Conservation (phyloP, 2,113 vertebrate genomes). For the Pachycephala philippinensis region DNA sequence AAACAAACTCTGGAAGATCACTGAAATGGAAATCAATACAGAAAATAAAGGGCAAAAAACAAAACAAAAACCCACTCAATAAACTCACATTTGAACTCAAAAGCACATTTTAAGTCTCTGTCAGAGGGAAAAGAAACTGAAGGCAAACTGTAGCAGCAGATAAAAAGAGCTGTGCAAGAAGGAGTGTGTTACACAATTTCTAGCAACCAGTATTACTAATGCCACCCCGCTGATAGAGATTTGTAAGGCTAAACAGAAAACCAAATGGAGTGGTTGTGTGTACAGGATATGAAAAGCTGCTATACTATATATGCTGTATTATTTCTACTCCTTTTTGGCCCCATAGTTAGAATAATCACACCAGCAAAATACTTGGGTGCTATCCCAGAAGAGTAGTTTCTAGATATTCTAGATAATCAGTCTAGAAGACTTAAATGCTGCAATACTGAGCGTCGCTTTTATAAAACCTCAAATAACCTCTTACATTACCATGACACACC, state of each 20-base stretch:
- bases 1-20: neutral
- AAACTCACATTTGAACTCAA: neutral
- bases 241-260: neutral
- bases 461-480: neutral
- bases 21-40: neutral
- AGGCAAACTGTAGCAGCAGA: neutral
- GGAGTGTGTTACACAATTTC: neutral
- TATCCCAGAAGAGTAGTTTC: neutral
- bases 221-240: neutral
- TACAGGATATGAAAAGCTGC: neutral
- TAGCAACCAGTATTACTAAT: neutral
- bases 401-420: neutral
- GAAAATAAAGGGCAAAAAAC: neutral
- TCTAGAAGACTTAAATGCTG: neutral
- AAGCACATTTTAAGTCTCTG: neutral
- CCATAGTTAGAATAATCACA: neutral
- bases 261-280: accelerated
- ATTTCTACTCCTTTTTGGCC: neutral
- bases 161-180: neutral
- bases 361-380: neutral
- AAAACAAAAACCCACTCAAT: neutral
- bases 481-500: neutral
- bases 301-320: no score
- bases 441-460: neutral
- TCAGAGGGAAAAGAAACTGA: neutral